Percentiles rank a stretch among this genome's conserved stretches.
These are phyloP conservation scores for Octonoba sinensis DNA, from an alignment of 2,888 invertebrate genomes.

Conservation along the genomic window DNA sequence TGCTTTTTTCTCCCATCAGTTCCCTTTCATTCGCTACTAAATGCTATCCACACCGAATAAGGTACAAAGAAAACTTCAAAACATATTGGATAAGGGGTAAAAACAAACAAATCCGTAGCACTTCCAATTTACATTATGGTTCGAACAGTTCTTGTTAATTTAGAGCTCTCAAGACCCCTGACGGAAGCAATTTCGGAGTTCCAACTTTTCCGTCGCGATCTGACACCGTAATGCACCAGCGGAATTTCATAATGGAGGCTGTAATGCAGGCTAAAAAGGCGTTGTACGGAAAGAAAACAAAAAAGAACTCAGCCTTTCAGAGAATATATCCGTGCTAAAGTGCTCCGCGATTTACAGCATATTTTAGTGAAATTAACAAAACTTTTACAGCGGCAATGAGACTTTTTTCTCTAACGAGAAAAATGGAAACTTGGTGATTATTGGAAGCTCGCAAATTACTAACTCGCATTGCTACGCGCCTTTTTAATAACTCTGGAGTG, in stretches of 20 bases:
- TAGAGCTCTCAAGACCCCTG: too few species aligned
- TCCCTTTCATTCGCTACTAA: too few species aligned
- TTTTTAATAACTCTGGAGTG: slow-evolving; percentile 52
- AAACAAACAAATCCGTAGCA: too few species aligned
- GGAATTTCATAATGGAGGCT: slow-evolving; percentile 42
- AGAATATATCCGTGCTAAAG: slow-evolving; percentile 44
- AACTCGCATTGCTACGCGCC: slow-evolving; percentile 21
- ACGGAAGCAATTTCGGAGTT: too few species aligned
- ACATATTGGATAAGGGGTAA: too few species aligned
- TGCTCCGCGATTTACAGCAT: slow-evolving; percentile 53
- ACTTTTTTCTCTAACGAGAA: slow-evolving; percentile 3
- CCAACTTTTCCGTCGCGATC: slow-evolving; percentile 4
- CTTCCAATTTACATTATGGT: too few species aligned
- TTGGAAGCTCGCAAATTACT: slow-evolving; percentile 52
- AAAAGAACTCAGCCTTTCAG: slow-evolving; percentile 44
- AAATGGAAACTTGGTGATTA: slow-evolving; percentile 34
- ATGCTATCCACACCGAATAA: too few species aligned
- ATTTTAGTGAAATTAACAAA: slow-evolving; percentile 61
- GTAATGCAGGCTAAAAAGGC: slow-evolving; percentile 45
- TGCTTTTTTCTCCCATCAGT: too few species aligned
- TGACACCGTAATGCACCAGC: slow-evolving; percentile 41
- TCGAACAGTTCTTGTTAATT: too few species aligned
- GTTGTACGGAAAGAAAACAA: slow-evolving; percentile 17
- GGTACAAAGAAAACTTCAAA: too few species aligned
- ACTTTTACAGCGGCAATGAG: slow-evolving; percentile 54